Base-by-base conservation (phyloP, 2,797 vertebrate genomes). In the Sebastes trivittatus region DNA sequence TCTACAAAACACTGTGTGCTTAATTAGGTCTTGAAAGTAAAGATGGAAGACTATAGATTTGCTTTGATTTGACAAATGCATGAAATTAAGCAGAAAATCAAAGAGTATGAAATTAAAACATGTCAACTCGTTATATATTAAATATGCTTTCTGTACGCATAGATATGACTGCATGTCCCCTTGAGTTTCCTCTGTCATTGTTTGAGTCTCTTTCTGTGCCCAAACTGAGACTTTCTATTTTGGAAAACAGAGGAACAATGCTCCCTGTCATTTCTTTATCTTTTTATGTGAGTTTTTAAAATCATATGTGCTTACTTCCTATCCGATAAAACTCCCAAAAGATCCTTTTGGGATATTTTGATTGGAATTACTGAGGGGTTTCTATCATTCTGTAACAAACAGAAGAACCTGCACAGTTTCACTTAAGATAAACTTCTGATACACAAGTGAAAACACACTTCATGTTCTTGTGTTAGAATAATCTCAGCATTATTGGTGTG, bases 41-140 rank as follows among this genome's bases (percentile, higher is more conserved):
- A 1, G 38, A 78, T 30, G 25, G 72, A 69, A 32, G 67, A 72
- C 73, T 74, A 81, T 81, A 70, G 77, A 69, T 82, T 69, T 30
- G 6, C 76, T 86, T 85, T 87, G 61, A 71, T 86, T 65, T 77
- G 82, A 83, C 78, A 78, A 84, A 80, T 59, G 29, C 34, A 22
- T 68, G 56, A 78, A 80, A 77, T 80, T 70, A 88, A 71, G 64
- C 78, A 36, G 74, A 49, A 76, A 68, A 85, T 89, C 86, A 90
- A 90, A 90, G 81, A 29, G 27, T 38, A 2, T 49, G 7, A 73
- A 86, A 87, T 92, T 83, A 90, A 85, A 81, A 79, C 46, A 32
- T 34, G 66, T 85, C 88, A 81, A 13, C 38, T 81, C n/a, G 27
- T 86, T 77, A 73, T 62, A 75, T 66, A 58, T 82, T 67, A 70